Base-by-base conservation (phyloP, 2,888 invertebrate species). In the Drosophila rubida region DNA sequence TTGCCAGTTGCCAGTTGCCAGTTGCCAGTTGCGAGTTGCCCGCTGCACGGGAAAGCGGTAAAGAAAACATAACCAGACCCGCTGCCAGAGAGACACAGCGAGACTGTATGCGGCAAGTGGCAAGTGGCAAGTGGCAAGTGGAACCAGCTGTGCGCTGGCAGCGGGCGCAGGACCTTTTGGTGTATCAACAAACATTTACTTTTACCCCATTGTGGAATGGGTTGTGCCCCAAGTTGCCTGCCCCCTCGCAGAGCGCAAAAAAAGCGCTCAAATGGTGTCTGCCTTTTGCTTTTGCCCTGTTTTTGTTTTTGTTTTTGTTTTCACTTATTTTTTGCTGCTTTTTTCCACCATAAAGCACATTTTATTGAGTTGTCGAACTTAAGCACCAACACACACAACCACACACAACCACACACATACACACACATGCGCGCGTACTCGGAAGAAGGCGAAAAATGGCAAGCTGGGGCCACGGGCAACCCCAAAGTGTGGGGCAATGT, bases 301-400 rank as follows among this genome's bases (percentile, higher is more conserved):
- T 48, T 8, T 48, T 65, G 62, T 75, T 59, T 64, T 69, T 78
- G 54, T 54, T 65, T 64, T 69, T 78, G 50, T 54, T 65, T 62
- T 71, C 59, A 48, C 23, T 70, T 41, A 41, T 59, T 46, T 37
- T 45, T 6, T 49, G 57, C 53, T 45, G 63, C 75, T 83, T 75
- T 75, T 74, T 78, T 76, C 77, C 75, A 79, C 78, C 89, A 90
- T 90, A 91, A 91, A 91, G 87, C 89, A 90, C 81, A 90, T 90
- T 90, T 90, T 90, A 91, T 91, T 91, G 90, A 90, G 90, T 87
- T 91, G 89, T 90, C 83, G 89, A 84, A 83, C 87, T 87, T 88
- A 88, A 84, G 84, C 83, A 86, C 84, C 87, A 85, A 32, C 25
- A 69, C 30, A 55, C 48, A 62, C 14, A 37, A n/a, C n/a, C 37